A percentile compares a stretch with the other conserved stretches of the same genome.
phyloP scores from a whole-genome alignment of 2,113 vertebrate genomes.

The Lanius ludovicianus region DNA sequence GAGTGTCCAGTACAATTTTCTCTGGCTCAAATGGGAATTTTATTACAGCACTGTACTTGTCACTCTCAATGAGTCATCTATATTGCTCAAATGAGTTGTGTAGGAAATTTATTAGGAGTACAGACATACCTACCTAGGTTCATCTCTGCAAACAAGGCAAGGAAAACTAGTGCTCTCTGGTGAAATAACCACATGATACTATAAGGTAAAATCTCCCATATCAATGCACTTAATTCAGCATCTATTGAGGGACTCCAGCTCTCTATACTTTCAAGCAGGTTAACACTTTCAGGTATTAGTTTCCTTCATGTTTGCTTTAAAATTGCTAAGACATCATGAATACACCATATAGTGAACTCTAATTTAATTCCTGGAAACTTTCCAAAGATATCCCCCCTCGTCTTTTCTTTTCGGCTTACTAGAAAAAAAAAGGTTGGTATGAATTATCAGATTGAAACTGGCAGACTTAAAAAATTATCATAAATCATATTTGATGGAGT shows the following conservation, averaged over 20 bases:
- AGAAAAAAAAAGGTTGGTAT: not conserved
- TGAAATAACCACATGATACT: not conserved
- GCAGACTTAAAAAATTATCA: not conserved
- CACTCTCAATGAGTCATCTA: not conserved
- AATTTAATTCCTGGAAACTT: not conserved
- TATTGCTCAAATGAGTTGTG: not conserved
- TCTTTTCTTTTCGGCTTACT: not conserved
- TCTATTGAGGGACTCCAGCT: not conserved
- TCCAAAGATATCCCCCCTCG: not conserved
- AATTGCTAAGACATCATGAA: not conserved
- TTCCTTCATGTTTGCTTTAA: not conserved
- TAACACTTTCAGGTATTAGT: not conserved
- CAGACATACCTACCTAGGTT: not conserved
- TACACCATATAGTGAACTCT: not conserved
- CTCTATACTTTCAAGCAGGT: not conserved
- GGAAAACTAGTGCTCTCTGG: not conserved
- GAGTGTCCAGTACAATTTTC: not conserved
- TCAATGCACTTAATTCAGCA: not conserved
- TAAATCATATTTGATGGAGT: not conserved
- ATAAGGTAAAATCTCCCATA: not conserved
- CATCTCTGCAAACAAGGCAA: not conserved
- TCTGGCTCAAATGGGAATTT: not conserved
- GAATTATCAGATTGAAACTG: not conserved
- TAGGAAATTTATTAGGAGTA: not conserved
- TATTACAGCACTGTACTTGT: not conserved